Evolutionary conservation across 1,140 invertebrate species (phyloP), one percentile per base, ranked within the genome.

Genomic region (Harpegnathos saltator): DNA sequence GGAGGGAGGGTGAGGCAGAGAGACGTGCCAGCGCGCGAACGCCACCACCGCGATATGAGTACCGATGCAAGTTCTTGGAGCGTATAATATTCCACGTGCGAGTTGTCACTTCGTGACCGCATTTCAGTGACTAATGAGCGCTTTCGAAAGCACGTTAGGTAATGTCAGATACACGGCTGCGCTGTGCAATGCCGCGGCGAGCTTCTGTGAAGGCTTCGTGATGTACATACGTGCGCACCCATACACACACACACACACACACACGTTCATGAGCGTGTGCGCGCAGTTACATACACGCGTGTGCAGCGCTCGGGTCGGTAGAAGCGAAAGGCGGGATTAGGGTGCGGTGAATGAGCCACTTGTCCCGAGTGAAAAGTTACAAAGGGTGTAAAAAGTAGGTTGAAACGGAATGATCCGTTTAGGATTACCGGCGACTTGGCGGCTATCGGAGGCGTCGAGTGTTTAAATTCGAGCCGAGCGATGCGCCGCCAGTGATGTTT

Each of bases 101-200:
- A 90, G 89, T 93, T 93, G 91, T 92, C 91, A 91, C 90, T 92
- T 90, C 85, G 90, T 89, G 90, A 92, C 92, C 90, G 90, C 90
- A 92, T 91, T 91, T 92, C 89, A 86, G 88, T 92, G 92, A 93
- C 92, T 93, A 93, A 94, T 93, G 92, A 94, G 92, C 86, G 90
- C 89, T 92, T 92, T 93, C 91, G 89, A 91, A 92, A 91, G 90
- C 88, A 89, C 86, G 82, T 90, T 89, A 88, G 86, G 86, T 88
- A 89, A 87, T 89, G 88, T 89, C 88, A 89, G 87, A 84, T 84
- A 86, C 88, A 89, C 86, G 86, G 50, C 66, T 69, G 56, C n/a
- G n/a, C 77, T 68, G 71, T 72, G 87, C 84, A 85, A 82, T 85
- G 82, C 84, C 78, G 71, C 33, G 73, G 33, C 29, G 73, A 33